These are phyloP conservation scores for Babylonia areolata DNA, from an alignment of 1,140 invertebrate genomes.

Conservation along the genomic window DNA sequence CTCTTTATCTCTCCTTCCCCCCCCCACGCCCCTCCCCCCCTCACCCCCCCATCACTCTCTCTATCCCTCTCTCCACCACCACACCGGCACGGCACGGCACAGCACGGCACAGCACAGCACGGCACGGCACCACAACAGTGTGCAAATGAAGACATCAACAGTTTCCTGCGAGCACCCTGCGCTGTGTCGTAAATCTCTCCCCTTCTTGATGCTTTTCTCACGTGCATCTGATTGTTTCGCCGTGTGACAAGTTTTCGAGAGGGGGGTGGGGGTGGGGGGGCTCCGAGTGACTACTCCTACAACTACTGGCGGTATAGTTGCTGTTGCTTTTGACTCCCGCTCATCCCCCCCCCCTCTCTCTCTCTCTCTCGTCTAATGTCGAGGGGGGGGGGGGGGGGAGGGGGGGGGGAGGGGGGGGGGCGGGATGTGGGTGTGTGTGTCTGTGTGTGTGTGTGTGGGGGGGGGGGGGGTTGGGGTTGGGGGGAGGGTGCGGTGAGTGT, in stretches of 20 bases:
- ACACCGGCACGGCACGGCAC: too few relatives aligned
- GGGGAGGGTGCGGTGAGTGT: too few relatives aligned
- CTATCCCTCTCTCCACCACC: too few relatives aligned
- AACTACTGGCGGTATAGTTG: not conserved
- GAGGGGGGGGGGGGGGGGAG: not conserved
- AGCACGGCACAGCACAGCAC: too few relatives aligned
- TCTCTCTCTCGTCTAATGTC: too few relatives aligned
- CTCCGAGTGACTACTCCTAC: not conserved
- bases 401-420: not conserved
- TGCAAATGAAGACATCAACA: constrained; percentile 36
- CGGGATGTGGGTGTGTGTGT: not conserved
- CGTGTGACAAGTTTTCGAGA: constrained; percentile 21
- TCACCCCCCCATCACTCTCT: too few relatives aligned
- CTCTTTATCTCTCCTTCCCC: too few relatives aligned
- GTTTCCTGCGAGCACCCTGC: not conserved
- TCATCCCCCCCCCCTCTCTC: too few relatives aligned
- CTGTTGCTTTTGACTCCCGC: not conserved
- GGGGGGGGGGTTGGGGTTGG: too few relatives aligned
- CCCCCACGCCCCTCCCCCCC: too few relatives aligned
- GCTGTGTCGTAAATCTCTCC: constrained; percentile 34
- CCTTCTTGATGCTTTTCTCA: constrained; percentile 30
- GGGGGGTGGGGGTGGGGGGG: not conserved
- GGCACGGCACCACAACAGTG: too few relatives aligned
- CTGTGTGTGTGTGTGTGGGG: too few relatives aligned
- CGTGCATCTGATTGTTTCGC: constrained; percentile 29